Percentiles rank a stretch among this genome's conserved stretches.
These are phyloP conservation scores for Sturmia bella DNA, from an alignment of 2,888 invertebrate species.

Conservation along the genomic window DNA sequence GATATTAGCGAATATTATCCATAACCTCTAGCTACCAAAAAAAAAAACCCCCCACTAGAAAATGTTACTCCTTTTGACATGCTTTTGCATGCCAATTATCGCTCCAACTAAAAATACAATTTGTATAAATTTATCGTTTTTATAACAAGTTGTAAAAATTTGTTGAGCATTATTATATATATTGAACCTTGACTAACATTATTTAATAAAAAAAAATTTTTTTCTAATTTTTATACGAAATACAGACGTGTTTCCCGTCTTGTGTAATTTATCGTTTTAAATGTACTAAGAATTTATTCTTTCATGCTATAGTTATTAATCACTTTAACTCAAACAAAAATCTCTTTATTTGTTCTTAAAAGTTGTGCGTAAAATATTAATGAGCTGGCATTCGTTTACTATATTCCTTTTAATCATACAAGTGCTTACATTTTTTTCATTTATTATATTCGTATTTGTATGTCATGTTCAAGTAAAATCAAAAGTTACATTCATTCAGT, in stretches of 20 bases:
- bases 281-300: too few relatives aligned
- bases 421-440: neutral
- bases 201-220: neutral
- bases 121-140: too few relatives aligned
- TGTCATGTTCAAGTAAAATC: slow-evolving; percentile 30
- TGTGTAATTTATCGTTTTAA: too few relatives aligned
- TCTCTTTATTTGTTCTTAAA: slow-evolving; percentile 3
- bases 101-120: too few relatives aligned
- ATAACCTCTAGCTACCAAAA: too few relatives aligned
- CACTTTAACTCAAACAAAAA: slow-evolving; percentile 18
- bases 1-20: too few relatives aligned
- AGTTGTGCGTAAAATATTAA: slow-evolving; percentile 42
- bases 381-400: neutral
- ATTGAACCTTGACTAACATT: neutral
- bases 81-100: too few relatives aligned
- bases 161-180: too few relatives aligned
- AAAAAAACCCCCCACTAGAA: too few relatives aligned
- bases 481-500: slow-evolving; percentile 20
- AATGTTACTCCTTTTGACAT: too few relatives aligned
- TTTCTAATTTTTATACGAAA: neutral
- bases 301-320: slow-evolving; percentile 21
- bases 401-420: neutral
- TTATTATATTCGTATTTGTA: slow-evolving; percentile 5
- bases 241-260: slow-evolving; percentile 12
- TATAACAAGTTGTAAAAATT: too few relatives aligned